phyloP scores from a whole-genome alignment of 2,888 invertebrate species.

The Scaptomyza tumidula region DNA sequence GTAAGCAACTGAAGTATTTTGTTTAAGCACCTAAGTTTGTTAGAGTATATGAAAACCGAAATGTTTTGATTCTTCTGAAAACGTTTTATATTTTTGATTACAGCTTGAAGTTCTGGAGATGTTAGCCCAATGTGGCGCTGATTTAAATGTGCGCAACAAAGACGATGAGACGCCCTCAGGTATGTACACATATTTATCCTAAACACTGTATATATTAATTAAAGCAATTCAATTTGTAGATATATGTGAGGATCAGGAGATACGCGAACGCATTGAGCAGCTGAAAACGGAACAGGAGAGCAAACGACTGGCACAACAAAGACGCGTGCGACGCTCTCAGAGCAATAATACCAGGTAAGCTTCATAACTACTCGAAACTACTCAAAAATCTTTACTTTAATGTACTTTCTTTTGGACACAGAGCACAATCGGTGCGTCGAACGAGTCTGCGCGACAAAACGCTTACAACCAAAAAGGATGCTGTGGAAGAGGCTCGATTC shows the following conservation, averaged over 20 bases:
- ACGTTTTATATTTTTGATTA: neutral
- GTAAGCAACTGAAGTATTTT: too few species aligned
- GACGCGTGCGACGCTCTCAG: constrained; percentile 89
- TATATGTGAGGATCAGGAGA: constrained; percentile 97
- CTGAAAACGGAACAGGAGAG: constrained; percentile 95
- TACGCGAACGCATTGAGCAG: constrained; percentile 94
- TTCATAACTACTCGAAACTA: too few species aligned
- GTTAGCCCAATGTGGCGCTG: constrained; percentile 97
- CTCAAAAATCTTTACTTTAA: neutral
- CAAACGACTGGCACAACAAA: constrained; percentile 87
- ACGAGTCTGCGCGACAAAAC: constrained; percentile 97
- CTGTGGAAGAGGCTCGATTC: constrained; percentile 94
- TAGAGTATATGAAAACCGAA: too few species aligned
- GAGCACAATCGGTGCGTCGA: constrained; percentile 96
- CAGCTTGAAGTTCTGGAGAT: constrained; percentile 98
- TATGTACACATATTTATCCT: constrained; percentile 83
- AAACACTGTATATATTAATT: neutral
- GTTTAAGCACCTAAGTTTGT: too few species aligned
- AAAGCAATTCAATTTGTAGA: constrained; percentile 86
- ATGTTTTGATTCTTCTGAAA: neutral
- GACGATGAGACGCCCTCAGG: constrained; percentile 99
- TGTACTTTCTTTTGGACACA: constrained; percentile 49
- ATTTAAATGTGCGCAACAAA: constrained; percentile 97
- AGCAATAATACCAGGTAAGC: constrained; percentile 87
- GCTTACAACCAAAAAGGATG: constrained; percentile 96